Evolutionary conservation across 2,888 invertebrate genomes (phyloP), one percentile per base, ranked within the genome.

Genomic region (Drosophila recens): DNA sequence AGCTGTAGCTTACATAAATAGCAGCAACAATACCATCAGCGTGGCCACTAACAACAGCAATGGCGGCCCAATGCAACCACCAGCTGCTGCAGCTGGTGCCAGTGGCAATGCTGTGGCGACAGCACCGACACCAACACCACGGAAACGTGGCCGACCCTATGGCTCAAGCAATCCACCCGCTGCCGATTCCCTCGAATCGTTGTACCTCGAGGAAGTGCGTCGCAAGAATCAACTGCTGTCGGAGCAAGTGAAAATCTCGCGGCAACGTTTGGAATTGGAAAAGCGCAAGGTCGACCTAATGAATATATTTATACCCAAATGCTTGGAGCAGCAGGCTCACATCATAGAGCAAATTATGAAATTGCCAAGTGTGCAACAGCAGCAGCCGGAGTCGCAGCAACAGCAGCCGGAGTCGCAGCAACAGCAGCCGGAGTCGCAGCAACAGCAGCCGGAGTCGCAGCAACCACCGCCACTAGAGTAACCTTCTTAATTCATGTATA

Each of bases 261-360:
- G 90, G 5, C 89, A 90, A 46, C 90, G 90, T 15, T 49, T 91
- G 49, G 83, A 80, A 49, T 65, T 91, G 52, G 91, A 91, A 52
- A 84, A 90, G 57, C 89, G 91, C 17, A 91, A 91, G 61, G 54
- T 91, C 15, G 85, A 83, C 43, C 62, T 91, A 11, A 79, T 91
- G 83, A 80, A 90, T 38, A 81, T 81, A 36, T 91, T 91, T 76
- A 88, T 91, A 52, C 91, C 91, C 38, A 91, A 91, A 76, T 91
- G 80, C 58, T 70, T 91, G 70, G 89, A 91, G 40, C 79, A 90
- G 54, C 91, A 91, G 67, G 72, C 83, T 33, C 75, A 85, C 34
- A 91, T 91, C n/a, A 58, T 91, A 5, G 72, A 71, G 23, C 68
- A 71, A 6, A 52, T 83, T 3, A 66, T 72, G 71, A 88, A 88